Evolutionary conservation across 2,797 vertebrate genomes (phyloP).

Genomic region (Eremophila alpestris): DNA sequence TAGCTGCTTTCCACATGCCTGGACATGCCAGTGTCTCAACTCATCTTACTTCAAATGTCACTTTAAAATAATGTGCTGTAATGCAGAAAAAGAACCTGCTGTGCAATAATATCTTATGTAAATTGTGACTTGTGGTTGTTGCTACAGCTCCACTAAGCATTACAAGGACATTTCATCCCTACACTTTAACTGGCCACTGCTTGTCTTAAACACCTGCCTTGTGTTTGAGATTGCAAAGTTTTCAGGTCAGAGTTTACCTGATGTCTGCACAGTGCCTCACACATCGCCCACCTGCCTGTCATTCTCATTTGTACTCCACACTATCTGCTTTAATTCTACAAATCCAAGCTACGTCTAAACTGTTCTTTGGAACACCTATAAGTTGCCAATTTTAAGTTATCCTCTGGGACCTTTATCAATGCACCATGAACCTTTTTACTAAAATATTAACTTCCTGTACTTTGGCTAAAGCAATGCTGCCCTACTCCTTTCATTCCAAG

Average conservation of each 20-base stretch:
- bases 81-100: constrained; percentile 43
- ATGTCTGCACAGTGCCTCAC: background rate
- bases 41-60: constrained; percentile 23
- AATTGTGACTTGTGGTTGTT: constrained; percentile 54
- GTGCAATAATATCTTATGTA: constrained; percentile 50
- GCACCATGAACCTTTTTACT: background rate
- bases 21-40: constrained; percentile 10
- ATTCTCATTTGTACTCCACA: background rate
- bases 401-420: background rate
- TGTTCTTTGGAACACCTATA: background rate
- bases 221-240: constrained; percentile 4
- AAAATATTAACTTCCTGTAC: background rate
- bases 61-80: constrained; percentile 37
- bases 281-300: fast-evolving
- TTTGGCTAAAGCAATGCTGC: background rate
- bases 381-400: background rate
- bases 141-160: constrained; percentile 34
- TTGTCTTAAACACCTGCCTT: constrained; percentile 21
- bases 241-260: constrained; percentile 36
- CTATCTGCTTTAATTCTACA: background rate
- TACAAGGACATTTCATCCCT: constrained; percentile 19
- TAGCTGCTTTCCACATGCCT: constrained; percentile 28
- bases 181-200: constrained; percentile 13
- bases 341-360: background rate
- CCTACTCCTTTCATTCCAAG: background rate